Base-by-base conservation (phyloP, 1,140 invertebrate species). In the Drosophila bocqueti region DNA sequence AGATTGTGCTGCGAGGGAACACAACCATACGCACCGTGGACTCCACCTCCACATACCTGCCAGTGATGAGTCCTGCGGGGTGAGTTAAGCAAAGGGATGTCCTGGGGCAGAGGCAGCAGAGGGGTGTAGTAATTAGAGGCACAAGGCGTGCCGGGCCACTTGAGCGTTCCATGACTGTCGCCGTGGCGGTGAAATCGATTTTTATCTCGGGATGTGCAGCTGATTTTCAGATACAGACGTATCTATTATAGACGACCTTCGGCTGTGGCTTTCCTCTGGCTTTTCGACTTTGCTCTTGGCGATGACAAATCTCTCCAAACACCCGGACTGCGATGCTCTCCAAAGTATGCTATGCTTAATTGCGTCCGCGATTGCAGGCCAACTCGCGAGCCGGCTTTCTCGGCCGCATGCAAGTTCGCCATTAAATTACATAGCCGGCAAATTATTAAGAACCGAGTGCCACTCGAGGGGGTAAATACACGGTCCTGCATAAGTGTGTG, bases 1-100 rank as follows among this genome's bases (percentile, higher is more conserved):
- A 92, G 77, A 78, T 93, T 80, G 80, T 93, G 26, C 64, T 93
- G 45, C 89, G 91, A 42, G 92, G 92, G 29, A 93, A 93, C 77
- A 93, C 92, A 42, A 82, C 92, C 64, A 92, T 93, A 55, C 91
- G 91, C 59, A 93, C 92, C 26, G 76, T 93, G 79, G 91, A 93
- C 63, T 93, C 91, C 46, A 93, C 92, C 43, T 89, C 92, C 75
- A 92, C 92, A 42, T 93, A 90, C 83, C 69, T 92, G 64, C 92
- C 92, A 36, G 65, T 78, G 66, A 87, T 81, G 84, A 77, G 43
- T 67, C 65, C 74, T 10, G 43, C 59, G 49, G 79, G 90, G 90
- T 92, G 66, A 89, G 91, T 81, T 47, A 31, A 10, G 15, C 29
- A 31, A 42, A 38, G 55, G 36, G 7, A 36, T 26, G 40, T 42